phyloP scores from a whole-genome alignment of 2,113 vertebrate species.

The Mesembrinibis cayennensis region DNA sequence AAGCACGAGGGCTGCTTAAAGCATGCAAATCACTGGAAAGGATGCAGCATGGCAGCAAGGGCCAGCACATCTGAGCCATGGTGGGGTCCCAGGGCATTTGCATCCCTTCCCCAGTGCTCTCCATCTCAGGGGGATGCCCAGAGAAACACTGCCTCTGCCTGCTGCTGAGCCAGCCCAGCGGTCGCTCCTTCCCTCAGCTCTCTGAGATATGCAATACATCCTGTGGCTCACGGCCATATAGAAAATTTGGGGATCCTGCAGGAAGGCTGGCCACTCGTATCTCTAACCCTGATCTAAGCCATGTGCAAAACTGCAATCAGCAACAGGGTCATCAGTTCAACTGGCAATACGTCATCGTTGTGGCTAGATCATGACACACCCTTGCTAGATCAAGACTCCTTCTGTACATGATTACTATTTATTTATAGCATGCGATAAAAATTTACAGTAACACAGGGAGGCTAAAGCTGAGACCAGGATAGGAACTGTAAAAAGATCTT shows the following conservation, averaged over 20 bases:
- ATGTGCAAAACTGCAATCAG: neutral
- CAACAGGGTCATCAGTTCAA: neutral
- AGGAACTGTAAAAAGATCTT: constrained; percentile 48
- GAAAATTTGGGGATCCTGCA: neutral
- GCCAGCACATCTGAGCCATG: fast-evolving
- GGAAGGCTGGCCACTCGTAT: neutral
- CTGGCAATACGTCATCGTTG: neutral
- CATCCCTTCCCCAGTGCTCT: neutral
- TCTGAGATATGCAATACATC: neutral
- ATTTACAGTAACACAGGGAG: constrained; percentile 24
- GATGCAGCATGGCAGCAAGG: neutral
- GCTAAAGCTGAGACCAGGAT: neutral
- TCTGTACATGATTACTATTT: constrained; percentile 11
- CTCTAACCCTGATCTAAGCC: neutral
- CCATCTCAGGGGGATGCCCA: neutral
- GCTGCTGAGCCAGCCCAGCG: neutral
- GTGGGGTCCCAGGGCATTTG: neutral
- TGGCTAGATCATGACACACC: neutral
- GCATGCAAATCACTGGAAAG: neutral
- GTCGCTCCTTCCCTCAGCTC: neutral
- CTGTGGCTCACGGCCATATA: neutral
- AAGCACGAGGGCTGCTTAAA: neutral
- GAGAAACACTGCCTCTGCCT: neutral
- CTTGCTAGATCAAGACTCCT: neutral
- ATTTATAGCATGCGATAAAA: constrained; percentile 17